Base-by-base conservation (phyloP, 2,113 vertebrate species). In the Grus americana region DNA sequence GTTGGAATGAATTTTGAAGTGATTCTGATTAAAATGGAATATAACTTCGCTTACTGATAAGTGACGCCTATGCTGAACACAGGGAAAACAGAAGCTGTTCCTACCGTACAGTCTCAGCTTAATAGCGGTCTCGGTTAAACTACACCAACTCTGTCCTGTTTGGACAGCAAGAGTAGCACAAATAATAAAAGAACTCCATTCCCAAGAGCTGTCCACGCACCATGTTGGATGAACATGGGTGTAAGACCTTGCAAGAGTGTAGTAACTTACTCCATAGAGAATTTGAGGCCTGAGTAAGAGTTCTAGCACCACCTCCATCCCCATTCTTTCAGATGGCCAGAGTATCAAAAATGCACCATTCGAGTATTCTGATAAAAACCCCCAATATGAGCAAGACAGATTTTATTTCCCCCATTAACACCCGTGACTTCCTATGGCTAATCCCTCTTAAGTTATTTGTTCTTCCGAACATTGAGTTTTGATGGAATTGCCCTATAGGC, bases 191-290 rank as follows among this genome's bases (percentile, higher is more conserved):
- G 6, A 20, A 16, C 42, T 26, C 13, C 50, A 11, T 1, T 42
- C 36, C 49, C 61, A 7, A 9, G 29, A 59, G 49, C 66, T n/a
- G 22, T 4, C 23, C 6, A 0, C 3, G 18, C 36, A 5, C 54
- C 44, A 16, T 7, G 1, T 1, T 1, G 49, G 59, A n/a, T 15
- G 17, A 85, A 49, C 8, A 12, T 0, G 0, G 13, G 2, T 3
- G 4, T 4, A 11, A 34, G 15, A 9, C 6, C 63, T 16, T 16
- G 57, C 15, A 29, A 55, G 27, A 88, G 49, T 1, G 5, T 5
- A 54, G 67, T n/a, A 34, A 62, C 29, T 72, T 63, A 26, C 55
- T 44, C 38, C 11, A 3, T 4, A 34, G 12, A 63, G 29, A 63
- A 10, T 30, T 47, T 14, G 29, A 6, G 34, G 40, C 23, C 34